Evolutionary conservation across 2,797 vertebrate species (phyloP).

Genomic region (Hapalemur alaotrensis): DNA sequence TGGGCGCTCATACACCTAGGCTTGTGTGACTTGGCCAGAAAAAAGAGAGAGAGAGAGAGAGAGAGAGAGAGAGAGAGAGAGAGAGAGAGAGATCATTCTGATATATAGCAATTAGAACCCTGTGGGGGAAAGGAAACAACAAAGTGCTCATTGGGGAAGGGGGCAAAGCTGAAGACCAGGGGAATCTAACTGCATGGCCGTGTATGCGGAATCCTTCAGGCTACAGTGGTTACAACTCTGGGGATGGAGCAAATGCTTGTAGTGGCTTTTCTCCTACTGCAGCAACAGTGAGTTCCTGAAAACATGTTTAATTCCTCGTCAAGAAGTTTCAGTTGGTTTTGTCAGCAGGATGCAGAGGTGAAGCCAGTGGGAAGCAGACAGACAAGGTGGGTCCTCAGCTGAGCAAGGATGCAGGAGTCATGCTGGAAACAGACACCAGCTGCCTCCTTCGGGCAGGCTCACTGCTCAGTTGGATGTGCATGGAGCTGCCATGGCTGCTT

Average conservation of each 20-base stretch:
- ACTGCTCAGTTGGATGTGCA: neutral
- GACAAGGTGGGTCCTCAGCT: neutral
- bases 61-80: neutral
- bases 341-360: neutral
- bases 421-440: neutral
- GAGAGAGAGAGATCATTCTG: neutral
- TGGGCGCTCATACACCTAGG: neutral
- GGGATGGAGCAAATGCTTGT: neutral
- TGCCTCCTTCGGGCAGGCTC: neutral
- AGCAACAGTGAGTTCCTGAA: neutral
- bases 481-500: neutral
- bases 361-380: neutral
- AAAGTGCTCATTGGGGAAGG: neutral
- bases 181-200: neutral
- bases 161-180: neutral
- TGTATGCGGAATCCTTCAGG: fast-evolving
- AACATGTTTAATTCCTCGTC: neutral
- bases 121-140: neutral
- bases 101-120: neutral
- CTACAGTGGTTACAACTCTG: neutral
- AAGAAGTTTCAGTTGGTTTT: neutral
- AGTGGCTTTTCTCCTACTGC: neutral
- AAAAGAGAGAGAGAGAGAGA: neutral
- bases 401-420: neutral
- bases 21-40: neutral